A percentile compares a stretch with the other conserved stretches of the same genome.
Evolutionary conservation across 1,140 invertebrate species (phyloP).

Genomic region (Oppia nitens): DNA sequence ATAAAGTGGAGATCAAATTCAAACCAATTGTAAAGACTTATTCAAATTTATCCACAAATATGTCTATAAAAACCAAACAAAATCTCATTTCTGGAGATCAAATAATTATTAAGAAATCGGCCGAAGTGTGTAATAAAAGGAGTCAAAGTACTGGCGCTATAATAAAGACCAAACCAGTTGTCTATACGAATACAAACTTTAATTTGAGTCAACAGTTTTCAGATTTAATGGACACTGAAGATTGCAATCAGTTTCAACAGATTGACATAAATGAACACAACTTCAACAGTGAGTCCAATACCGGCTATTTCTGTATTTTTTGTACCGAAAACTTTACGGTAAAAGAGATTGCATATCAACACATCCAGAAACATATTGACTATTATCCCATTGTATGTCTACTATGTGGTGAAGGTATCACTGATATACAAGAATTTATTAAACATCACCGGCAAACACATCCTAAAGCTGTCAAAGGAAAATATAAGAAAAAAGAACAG

Average conservation of each 20-base stretch:
- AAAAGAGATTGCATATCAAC: neutral
- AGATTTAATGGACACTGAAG: neutral
- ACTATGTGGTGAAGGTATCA: conserved; percentile 1
- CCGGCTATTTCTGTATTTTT: conserved; percentile 4
- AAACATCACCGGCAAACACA: conserved; percentile 3
- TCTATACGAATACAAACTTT: neutral
- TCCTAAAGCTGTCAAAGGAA: conserved; percentile 7
- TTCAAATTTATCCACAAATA: neutral
- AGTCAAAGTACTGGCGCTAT: too few species aligned
- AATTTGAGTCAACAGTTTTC: neutral
- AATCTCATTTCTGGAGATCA: neutral
- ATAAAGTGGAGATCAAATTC: neutral
- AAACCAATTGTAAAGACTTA: neutral
- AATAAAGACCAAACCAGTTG: neutral
- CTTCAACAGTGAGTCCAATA: neutral
- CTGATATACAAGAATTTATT: conserved; percentile 7
- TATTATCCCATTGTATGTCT: conserved; percentile 10
- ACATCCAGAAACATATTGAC: conserved; percentile 6
- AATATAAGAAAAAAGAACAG: conserved; percentile 5
- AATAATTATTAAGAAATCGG: neutral
- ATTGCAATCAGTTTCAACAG: too few species aligned
- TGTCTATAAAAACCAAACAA: neutral
- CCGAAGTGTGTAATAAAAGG: neutral
- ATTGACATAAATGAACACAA: neutral
- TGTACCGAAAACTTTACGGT: conserved; percentile 1